Base-by-base conservation (phyloP, 2,113 vertebrate genomes). In the Chionomys nivalis region DNA sequence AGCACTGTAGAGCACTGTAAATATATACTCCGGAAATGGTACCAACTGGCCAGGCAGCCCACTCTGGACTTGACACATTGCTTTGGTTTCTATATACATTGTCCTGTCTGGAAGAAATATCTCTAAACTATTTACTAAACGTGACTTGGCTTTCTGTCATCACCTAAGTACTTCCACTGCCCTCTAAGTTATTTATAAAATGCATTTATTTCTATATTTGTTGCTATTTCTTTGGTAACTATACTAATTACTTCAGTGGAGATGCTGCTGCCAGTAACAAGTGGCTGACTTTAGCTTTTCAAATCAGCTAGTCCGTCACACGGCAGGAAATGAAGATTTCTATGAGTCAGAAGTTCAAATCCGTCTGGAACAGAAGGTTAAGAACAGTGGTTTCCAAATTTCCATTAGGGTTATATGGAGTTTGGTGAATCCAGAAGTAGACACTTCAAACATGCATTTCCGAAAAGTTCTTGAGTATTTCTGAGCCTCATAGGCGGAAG, bases 221-320 rank as follows among this genome's bases (percentile, higher is more conserved):
- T 91, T 93, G 63, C 75, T 91, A 68, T 91, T 94, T 63, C 42
- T 66, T 77, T 36, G 65, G 33, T 47, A 39, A 88, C 39, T 61
- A 66, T 11, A 39, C 14, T 90, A 28, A 91, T 95, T 94, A 75
- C n/a, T 66, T 77, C 14, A 72, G n/a, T 28, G 33, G 81, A 44
- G 36, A 52, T 3, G 33, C 11, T 94, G 8, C 70, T 90, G 61
- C 17, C 89, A 77, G 76, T 47, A 42, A n/a, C n/a, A 89, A 36
- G 81, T 66, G 49, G 23, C 70, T 88, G 52, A 26, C 49, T 8
- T 78, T 89, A 89, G 21, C 49, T 90, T 88, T 81, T 39, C 26
- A 58, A 61, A 52, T 77, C 66, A 61, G 36, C 52, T 33, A 42
- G 28, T 36, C 24, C 47, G 26, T 75, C 42, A 68, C 26, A 5